Evolutionary conservation across 2,113 vertebrate species (phyloP), one percentile per base, ranked within the genome.

Genomic region (Reinhardtius hippoglossoides): DNA sequence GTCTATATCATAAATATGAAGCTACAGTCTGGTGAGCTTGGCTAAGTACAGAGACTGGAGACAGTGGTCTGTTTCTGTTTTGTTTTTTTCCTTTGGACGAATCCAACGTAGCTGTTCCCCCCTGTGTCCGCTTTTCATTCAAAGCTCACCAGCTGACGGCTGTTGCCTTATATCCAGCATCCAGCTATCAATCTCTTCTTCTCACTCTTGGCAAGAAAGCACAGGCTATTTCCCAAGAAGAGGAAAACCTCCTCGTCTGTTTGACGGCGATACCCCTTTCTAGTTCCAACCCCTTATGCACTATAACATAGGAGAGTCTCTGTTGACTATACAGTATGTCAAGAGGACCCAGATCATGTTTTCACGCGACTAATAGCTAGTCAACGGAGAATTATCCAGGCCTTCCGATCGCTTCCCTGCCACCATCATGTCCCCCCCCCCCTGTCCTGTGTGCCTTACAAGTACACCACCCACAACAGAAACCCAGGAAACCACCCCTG

Each of bases 241-340:
- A 52, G 20, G 16, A 52, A 9, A 52, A 52, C 16, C 16, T 20
- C 48, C 48, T 20, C 5, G 50, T 8, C 50, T n/a, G 5, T n/a
- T 10, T 54, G 50, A 54, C 20, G 2, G 8, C 5, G 9, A 20
- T 20, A 54, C 50, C 50, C 16, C 18, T 15, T 50, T 10, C 46
- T 16, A 18, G 46, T 7, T 50, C 18, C 16, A 15, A 16, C 46
- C 18, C 46, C 16, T 50, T 15, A 21, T 9, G 31, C 3, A 14
- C 24, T 65, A 55, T 86, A 80, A 77, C 4, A 4, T 86, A 79
- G 27, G 27, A 89, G n/a, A 78, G 44, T 54, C 46, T 8, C 14
- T 18, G 18, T 54, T n/a, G 50, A 59, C 44, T 2, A 27, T 52
- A 50, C 16, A 18, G 16, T 7, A 31, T 69, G 20, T 66, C 16